Percentiles rank a stretch among this genome's conserved stretches.
Conservation (phyloP, 2,113 vertebrate genomes). For the Aspidoscelis tigris region DNA sequence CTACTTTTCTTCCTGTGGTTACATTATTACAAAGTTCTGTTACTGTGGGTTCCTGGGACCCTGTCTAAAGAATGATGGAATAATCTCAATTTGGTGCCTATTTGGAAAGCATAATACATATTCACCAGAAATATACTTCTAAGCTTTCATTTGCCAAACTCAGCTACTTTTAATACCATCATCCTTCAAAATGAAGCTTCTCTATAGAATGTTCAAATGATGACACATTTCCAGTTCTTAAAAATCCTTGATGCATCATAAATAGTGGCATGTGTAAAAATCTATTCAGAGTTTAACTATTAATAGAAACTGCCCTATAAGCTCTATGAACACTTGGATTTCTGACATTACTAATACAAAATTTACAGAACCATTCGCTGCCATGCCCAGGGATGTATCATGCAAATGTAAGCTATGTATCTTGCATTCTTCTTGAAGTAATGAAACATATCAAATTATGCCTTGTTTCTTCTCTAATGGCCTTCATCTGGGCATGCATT, state of each 20-base stretch:
- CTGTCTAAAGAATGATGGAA: neutral
- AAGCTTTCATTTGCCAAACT: slow-evolving; percentile 38
- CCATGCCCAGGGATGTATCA: neutral
- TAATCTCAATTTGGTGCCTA: neutral
- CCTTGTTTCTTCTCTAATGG: neutral
- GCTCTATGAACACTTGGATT: neutral
- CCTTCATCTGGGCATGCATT: neutral
- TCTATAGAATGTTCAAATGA: slow-evolving; percentile 17
- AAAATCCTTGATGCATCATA: slow-evolving; percentile 11
- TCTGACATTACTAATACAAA: neutral
- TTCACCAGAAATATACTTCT: neutral
- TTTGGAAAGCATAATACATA: neutral
- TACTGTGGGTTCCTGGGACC: neutral
- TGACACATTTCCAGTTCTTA: slow-evolving; percentile 22
- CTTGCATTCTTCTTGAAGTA: neutral
- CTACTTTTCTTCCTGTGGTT: neutral
- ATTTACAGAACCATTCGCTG: neutral
- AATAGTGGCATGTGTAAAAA: neutral
- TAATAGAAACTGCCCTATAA: slow-evolving; percentile 6
- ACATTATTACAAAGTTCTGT: neutral
- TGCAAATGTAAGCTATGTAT: neutral
- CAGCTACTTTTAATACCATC: slow-evolving; percentile 11
- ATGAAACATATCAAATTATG: neutral
- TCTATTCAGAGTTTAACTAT: slow-evolving; percentile 10
- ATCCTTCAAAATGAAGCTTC: neutral